Percentiles rank a stretch among this genome's conserved stretches.
Conservation (phyloP, 1,140 invertebrate genomes). For the Homalodisca vitripennis region DNA sequence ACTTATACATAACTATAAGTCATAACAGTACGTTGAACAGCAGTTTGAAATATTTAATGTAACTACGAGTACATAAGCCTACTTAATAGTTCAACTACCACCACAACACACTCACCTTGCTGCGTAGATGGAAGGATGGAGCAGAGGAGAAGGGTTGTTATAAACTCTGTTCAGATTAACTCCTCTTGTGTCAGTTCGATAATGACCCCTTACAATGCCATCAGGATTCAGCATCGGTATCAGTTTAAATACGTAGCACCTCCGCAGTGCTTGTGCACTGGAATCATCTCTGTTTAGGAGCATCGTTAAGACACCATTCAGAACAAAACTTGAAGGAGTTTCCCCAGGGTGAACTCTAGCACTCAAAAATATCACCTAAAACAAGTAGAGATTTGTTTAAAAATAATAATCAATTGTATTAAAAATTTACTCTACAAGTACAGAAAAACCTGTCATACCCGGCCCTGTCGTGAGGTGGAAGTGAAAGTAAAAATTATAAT, state of each 20-base stretch:
- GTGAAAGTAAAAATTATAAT: too few relatives aligned
- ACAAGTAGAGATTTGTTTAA: too few relatives aligned
- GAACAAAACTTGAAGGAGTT: conserved; percentile 90
- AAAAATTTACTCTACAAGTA: too few relatives aligned
- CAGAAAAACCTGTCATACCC: too few relatives aligned
- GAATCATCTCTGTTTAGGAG: conserved; percentile 69
- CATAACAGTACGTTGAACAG: not conserved
- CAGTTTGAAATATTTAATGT: not conserved
- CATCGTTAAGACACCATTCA: conserved; percentile 87
- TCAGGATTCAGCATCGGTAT: conserved; percentile 94
- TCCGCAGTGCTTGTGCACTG: conserved; percentile 69
- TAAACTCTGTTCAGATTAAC: conserved; percentile 90
- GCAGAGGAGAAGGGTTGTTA: conserved; percentile 66
- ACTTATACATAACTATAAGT: not conserved
- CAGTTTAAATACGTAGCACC: conserved; percentile 86
- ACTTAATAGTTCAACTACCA: too few relatives aligned
- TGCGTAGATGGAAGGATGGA: conserved; percentile 83
- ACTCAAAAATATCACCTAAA: conserved; percentile 84
- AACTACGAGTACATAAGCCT: not conserved
- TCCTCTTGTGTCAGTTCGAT: conserved; percentile 84
- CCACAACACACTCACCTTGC: conserved; percentile 55
- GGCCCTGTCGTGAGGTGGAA: too few relatives aligned
- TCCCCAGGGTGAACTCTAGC: conserved; percentile 92
- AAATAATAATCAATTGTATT: too few relatives aligned
- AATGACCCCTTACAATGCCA: conserved; percentile 86